Evolutionary conservation across 2,113 vertebrate genomes (phyloP), one percentile per base, ranked within the genome.

Genomic region (Cyprinodon variegatus): DNA sequence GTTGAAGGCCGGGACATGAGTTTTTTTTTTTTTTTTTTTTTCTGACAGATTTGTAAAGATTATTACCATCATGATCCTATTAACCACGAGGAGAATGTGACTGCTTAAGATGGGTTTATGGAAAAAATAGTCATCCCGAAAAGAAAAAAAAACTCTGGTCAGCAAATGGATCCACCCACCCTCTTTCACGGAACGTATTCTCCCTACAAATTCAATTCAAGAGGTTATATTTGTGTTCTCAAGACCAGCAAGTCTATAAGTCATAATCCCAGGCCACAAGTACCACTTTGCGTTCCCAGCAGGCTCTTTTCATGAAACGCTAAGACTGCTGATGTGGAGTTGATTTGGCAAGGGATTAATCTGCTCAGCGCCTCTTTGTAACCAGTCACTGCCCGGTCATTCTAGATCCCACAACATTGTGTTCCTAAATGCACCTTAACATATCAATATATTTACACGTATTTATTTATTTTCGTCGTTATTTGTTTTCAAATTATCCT

Each of bases 11-110:
- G 82, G 90, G 88, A 87, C 91, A 91, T 92, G 92, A 85, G 92
- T 88, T 89, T 65, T 62, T 29, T 29, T 29, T 29, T 29, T 29
- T 37, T 45, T 36, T 66, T 63, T 63, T 86, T 86, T 91, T 91
- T 88, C 90, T 92, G 92, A 92, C 92, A 94, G 92, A 94, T 94
- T 94, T 94, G 88, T 81, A 90, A 92, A 93, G 93, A 94, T 94
- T 94, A 94, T 90, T 89, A 89, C 86, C 90, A 93, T 92, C 91
- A 93, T 94, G 93, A 94, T 94, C 93, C 93, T 93, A 95, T 95
- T 95, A 95, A 90, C 90, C 85, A 80, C 87, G 87, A 79, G 87
- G 90, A 93, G 89, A 94, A 93, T 94, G 93, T 94, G 92, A 94
- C 93, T 90, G 72, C 93, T 94, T 94, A 93, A 94, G 92, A 94